Base-by-base conservation (phyloP, 2,113 vertebrate species). In the Gorsachius goisagi region DNA sequence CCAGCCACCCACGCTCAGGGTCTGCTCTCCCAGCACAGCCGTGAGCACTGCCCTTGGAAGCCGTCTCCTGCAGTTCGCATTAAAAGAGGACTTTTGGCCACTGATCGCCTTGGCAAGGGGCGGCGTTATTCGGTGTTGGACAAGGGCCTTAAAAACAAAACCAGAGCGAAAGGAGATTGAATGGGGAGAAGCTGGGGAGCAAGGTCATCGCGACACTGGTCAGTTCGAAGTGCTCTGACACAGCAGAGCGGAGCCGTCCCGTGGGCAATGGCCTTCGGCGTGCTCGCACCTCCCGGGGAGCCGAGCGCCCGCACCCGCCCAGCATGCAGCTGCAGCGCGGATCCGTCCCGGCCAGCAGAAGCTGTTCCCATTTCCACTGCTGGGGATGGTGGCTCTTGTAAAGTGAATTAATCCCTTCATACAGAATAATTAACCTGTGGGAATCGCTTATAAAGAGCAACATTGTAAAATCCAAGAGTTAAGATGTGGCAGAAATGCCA, bases 161-260 rank as follows among this genome's bases (percentile, higher is more conserved):
- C 26, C 35, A 11, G 62, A 50, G 28, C 4, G 2, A 35, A 28
- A 27, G 11, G 16, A 67, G 50, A 10, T 59, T 71, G 85, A 79
- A 60, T 47, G 16, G 37, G 50, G 53, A 32, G 47, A 50, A 26
- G 27, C 69, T 50, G 39, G 24, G 67, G 69, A 80, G 39, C 20
- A n/a, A 88, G 96, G 96, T 96, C 92, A 94, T 28, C 23, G 9
- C 0, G 75, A 95, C 95, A 88, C 77, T 3, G 52, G 84, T 76
- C 39, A 45, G 44, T 33, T 8, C n/a, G 88, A 91, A 88, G 93
- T 2, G 12, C 75, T 77, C 63, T 80, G 90, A 86, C 81, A 85
- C 58, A 62, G 83, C 62, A 26, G 60, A 85, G 52, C 53, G 18
- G 66, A 88, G 49, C 58, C 0, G 2, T 50, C 62, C 74, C 3